Evolutionary conservation across 1,140 invertebrate species (phyloP), one percentile per base, ranked within the genome.

Genomic region (Drosophila cardini): DNA sequence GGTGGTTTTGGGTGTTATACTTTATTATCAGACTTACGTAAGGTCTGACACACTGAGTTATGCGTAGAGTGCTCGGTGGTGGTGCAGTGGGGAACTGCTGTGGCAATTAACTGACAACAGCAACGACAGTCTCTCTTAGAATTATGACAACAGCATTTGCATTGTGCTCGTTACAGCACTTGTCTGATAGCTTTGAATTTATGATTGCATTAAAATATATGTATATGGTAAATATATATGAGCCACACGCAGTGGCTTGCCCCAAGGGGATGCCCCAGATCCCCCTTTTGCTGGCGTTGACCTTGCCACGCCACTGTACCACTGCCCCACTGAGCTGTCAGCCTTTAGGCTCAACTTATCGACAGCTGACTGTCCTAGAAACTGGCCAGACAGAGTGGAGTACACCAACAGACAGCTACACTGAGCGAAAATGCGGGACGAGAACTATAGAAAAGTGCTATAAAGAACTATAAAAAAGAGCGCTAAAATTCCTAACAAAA

Each of bases 181-280:
- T 32, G 69, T 30, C 61, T 69, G 71, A 73, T 69, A 69, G 71
- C 48, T 73, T 34, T 73, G 58, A 63, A 69, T 73, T 75, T 77
- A 77, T 77, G 75, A 62, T 68, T 57, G 52, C 70, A 62, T 73
- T 72, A 45, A 30, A 45, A 30, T 36, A 2, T 42, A 11, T n/a
- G n/a, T 30, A 2, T 42, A 11, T 26, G 1, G 15, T 9, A 18
- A 4, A 32, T 6, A 18, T 34, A n/a, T 46, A 1, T 40, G 9
- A 26, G 34, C 10, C 18, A 16, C 3, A 2, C n/a, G n/a, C 70
- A 69, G 71, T 26, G 71, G 64, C 71, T 13, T 32, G n/a, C 13
- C 56, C 2, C 6, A 13, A 16, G 9, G 57, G 64, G 65, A 34
- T 10, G 4, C 0, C 11, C 10, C 7, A 3, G 21, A 8, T 9